Evolutionary conservation across 37 sponge, comb jelly and placozoan genomes (phyloP).

Genomic region (Haliclona indistincta): DNA sequence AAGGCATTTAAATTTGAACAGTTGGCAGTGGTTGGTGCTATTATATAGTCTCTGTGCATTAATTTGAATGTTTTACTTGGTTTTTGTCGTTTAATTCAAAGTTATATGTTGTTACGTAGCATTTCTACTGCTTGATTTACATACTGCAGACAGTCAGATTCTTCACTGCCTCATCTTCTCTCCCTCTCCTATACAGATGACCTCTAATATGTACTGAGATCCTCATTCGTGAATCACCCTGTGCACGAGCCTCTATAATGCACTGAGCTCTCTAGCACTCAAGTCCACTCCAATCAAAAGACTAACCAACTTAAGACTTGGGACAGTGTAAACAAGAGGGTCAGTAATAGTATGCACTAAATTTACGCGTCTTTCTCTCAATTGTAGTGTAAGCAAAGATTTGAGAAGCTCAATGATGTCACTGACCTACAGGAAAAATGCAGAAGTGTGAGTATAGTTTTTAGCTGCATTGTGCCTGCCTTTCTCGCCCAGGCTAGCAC

Average conservation of each 20-base stretch:
- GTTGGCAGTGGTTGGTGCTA: too few species aligned
- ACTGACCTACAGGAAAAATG: slow-evolving; percentile 62
- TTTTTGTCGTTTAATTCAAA: too few species aligned
- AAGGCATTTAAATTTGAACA: too few species aligned
- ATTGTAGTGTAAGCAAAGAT: slow-evolving; percentile 36
- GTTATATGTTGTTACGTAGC: too few species aligned
- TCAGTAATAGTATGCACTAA: slow-evolving; percentile 9
- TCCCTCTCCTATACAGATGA: slow-evolving; percentile 34
- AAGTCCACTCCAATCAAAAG: slow-evolving; percentile 41
- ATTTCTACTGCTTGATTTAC: too few species aligned
- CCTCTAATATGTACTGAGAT: slow-evolving; percentile 78
- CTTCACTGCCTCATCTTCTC: too few species aligned
- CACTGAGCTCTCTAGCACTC: slow-evolving; percentile 71
- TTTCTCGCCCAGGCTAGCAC: too few species aligned
- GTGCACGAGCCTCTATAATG: slow-evolving; percentile 43
- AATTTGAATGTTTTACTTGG: too few species aligned
- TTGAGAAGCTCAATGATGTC: slow-evolving; percentile 40
- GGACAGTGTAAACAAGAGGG: slow-evolving; percentile 68
- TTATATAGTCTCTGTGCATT: too few species aligned
- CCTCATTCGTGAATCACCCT: slow-evolving; percentile 35
- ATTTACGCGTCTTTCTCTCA: not conserved
- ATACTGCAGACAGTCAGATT: too few species aligned
- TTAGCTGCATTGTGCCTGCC: too few species aligned
- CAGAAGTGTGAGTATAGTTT: slow-evolving; percentile 27
- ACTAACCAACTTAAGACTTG: slow-evolving; percentile 63